phyloP scores from a whole-genome alignment of 2,113 vertebrate genomes.

The Columba livia region DNA sequence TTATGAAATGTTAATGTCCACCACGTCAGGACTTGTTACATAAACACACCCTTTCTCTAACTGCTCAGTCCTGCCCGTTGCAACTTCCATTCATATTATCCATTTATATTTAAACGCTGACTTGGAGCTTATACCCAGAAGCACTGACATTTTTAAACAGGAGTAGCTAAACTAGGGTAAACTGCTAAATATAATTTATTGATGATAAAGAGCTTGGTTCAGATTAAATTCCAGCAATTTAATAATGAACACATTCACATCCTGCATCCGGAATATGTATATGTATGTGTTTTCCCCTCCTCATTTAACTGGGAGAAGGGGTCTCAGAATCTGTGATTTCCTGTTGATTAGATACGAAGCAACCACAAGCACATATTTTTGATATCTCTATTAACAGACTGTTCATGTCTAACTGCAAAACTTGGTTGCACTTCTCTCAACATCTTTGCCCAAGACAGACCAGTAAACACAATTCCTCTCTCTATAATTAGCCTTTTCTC shows the following conservation, averaged over 20 bases:
- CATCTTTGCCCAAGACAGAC: slow-evolving; percentile 88
- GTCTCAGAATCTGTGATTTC: slow-evolving; percentile 69
- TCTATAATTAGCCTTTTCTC: slow-evolving; percentile 90
- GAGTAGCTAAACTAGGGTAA: slow-evolving; percentile 64
- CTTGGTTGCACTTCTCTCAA: slow-evolving; percentile 81
- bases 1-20: slow-evolving; percentile 79
- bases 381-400: slow-evolving; percentile 85
- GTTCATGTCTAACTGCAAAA: slow-evolving; percentile 82
- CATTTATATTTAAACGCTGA: slow-evolving; percentile 63
- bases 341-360: slow-evolving; percentile 74
- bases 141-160: slow-evolving; percentile 68
- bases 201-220: slow-evolving; percentile 63
- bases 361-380: slow-evolving; percentile 75
- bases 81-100: slow-evolving; percentile 56
- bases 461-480: slow-evolving; percentile 90
- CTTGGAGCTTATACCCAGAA: slow-evolving; percentile 64
- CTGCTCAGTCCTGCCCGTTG: slow-evolving; percentile 28
- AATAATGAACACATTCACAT: slow-evolving; percentile 67
- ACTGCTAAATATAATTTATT: slow-evolving; percentile 69
- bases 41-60: slow-evolving; percentile 67
- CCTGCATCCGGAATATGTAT: slow-evolving; percentile 57
- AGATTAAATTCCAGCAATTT: slow-evolving; percentile 72
- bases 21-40: slow-evolving; percentile 57
- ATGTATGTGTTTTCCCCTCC: slow-evolving; percentile 46
- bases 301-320: slow-evolving; percentile 42